Evolutionary conservation across 1,140 invertebrate genomes (phyloP).

Genomic region (Spodoptera litura): DNA sequence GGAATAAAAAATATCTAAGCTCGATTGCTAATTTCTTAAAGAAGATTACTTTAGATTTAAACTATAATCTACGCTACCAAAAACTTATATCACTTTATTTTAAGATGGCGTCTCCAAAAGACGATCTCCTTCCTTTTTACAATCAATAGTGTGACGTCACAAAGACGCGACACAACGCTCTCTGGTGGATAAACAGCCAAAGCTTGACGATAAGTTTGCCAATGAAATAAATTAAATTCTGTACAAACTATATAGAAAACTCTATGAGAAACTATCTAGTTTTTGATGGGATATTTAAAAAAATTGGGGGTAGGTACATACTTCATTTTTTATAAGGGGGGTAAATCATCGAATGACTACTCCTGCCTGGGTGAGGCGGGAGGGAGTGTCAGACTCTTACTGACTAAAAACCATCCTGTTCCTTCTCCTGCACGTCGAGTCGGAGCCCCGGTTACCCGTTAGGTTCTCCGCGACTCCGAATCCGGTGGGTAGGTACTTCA

Average conservation of each 20-base stretch:
- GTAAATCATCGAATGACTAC: too few species aligned
- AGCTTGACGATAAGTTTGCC: not conserved
- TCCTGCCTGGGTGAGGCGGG: too few species aligned
- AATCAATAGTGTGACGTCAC: constrained; percentile 86
- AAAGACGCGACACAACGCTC: constrained; percentile 72
- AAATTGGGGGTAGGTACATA: too few species aligned
- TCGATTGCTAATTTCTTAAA: constrained; percentile 75
- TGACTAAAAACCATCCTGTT: too few species aligned
- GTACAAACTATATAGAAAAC: not conserved
- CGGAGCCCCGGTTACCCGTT: too few species aligned
- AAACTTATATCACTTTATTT: constrained; percentile 86
- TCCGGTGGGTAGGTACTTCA: too few species aligned
- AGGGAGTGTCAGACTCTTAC: too few species aligned
- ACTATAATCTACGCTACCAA: constrained; percentile 82
- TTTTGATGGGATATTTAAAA: too few species aligned
- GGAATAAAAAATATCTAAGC: constrained; percentile 77
- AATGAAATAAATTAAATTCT: not conserved
- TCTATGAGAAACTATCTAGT: too few species aligned
- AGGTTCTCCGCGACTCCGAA: too few species aligned
- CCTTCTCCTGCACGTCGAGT: too few species aligned
- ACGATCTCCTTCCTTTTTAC: constrained; percentile 80
- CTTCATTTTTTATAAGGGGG: too few species aligned
- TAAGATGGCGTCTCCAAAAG: constrained; percentile 86
- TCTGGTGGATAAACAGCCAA: constrained; percentile 21
- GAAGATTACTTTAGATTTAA: constrained; percentile 84